Base-by-base conservation (phyloP, 2,113 vertebrate species). In the Nannobrachium achirus region DNA sequence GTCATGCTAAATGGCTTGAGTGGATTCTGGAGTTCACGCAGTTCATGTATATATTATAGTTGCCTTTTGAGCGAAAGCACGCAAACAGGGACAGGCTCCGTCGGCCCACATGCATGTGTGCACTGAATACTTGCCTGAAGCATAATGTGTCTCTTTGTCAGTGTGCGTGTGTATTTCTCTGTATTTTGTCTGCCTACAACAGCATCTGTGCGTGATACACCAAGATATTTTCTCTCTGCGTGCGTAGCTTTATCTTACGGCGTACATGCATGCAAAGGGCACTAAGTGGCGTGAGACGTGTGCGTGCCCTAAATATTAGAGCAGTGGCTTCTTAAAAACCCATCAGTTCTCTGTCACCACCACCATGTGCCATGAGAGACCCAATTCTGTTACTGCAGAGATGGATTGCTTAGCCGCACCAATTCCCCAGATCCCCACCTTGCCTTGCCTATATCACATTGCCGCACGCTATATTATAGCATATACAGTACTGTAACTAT, bases 301-400 rank as follows among this genome's bases (percentile, higher is more conserved):
- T 20, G 45, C 52, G 65, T 56, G 63, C 16, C 62, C 79, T 74
- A 13, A 71, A 81, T 79, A 79, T 75, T 66, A 52, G 56, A 66
- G 11, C 53, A 61, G 58, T 10, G 74, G 64, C 63, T 60, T 44
- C 33, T 66, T 65, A 44, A 56, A 75, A 63, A 70, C 52, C 61
- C 18, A 74, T 81, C 25, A 56, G 41, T 56, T 13, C 72, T 56
- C 61, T 55, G 50, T 78, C 76, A 79, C 25, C 63, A 49, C 19
- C 64, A 61, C 60, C 39, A n/a, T 63, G 65, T 79, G 60, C 44
- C 25, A 33, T 76, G 72, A 84, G 72, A 84, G 71, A 89, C 75
- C 64, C 68, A 73, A 46, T 40, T 83, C 56, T 79, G 68, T 62
- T 73, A 16, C 63, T 7, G 3, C 15, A 42, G 75, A 82, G 77